A percentile compares a stretch with the other conserved stretches of the same genome.
Evolutionary conservation across 2,888 invertebrate species (phyloP).

Genomic region (Melikaiella ostensackeni): DNA sequence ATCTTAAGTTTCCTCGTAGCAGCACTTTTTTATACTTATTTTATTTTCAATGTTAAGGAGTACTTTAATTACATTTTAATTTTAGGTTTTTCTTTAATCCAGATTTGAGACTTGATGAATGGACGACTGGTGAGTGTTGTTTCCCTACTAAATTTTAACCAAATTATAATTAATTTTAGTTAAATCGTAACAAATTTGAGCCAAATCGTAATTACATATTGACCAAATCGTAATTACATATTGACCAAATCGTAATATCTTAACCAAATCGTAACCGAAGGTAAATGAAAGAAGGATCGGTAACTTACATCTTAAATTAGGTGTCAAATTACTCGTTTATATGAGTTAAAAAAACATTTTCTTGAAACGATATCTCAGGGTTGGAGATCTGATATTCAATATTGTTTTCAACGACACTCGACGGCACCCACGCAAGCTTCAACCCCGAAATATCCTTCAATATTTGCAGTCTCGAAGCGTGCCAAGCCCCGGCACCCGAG

Average conservation of each 20-base stretch:
- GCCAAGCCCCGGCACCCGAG: constrained; percentile 66
- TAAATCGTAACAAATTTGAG: no score
- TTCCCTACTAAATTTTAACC: no score
- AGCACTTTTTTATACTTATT: background rate
- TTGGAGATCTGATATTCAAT: constrained; percentile 23
- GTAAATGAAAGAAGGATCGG: no score
- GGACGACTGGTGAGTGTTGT: background rate
- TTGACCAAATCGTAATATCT: no score
- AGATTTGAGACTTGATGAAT: background rate
- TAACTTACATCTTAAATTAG: no score
- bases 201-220: no score
- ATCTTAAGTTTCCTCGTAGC: constrained; percentile 39
- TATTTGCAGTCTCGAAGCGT: constrained; percentile 68
- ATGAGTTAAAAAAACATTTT: background rate
- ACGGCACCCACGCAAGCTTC: constrained; percentile 9
- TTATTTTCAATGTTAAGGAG: background rate
- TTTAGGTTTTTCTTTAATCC: background rate
- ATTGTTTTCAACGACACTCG: constrained; percentile 33
- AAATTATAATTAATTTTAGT: no score
- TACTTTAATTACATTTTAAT: background rate
- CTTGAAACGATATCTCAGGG: background rate
- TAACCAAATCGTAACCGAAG: no score
- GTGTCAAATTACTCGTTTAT: background rate
- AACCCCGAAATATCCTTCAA: constrained; percentile 50
- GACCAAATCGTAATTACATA: no score